A percentile compares a stretch with the other conserved stretches of the same genome.
These are phyloP conservation scores for Macrochelys suwanniensis DNA, from an alignment of 2,797 vertebrate species.

Conservation along the genomic window DNA sequence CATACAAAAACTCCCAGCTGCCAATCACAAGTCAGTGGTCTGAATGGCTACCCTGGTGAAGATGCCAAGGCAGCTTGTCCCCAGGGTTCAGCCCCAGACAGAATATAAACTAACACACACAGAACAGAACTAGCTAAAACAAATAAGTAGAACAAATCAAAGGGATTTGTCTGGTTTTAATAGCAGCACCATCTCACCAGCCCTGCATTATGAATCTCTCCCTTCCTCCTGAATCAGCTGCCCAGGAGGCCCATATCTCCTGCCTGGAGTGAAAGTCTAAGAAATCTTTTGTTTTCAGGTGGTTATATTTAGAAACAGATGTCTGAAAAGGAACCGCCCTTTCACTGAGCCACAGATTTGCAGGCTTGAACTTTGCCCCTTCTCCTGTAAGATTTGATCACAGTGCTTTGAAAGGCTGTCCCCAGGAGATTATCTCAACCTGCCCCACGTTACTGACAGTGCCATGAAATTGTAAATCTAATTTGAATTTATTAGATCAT, in stretches of 20 bases:
- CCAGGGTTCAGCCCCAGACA: not conserved
- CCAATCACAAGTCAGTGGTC: not conserved
- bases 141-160: not conserved
- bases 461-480: not conserved
- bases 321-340: not conserved
- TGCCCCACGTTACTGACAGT: not conserved
- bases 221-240: not conserved
- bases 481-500: slow-evolving; percentile 14
- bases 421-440: not conserved
- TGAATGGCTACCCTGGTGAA: not conserved
- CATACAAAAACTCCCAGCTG: not conserved
- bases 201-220: not conserved
- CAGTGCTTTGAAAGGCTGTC: not conserved
- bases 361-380: not conserved
- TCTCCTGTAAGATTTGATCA: not conserved
- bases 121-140: not conserved
- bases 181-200: not conserved
- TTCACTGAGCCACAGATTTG: not conserved
- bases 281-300: not conserved
- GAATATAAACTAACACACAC: not conserved
- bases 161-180: not conserved
- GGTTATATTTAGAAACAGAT: not conserved
- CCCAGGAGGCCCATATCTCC: not conserved
- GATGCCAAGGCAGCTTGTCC: not conserved
- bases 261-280: not conserved